Percentiles rank a stretch among this genome's conserved stretches.
phyloP scores from a whole-genome alignment of 1,140 invertebrate species.

The Leptopilina boulardi region DNA sequence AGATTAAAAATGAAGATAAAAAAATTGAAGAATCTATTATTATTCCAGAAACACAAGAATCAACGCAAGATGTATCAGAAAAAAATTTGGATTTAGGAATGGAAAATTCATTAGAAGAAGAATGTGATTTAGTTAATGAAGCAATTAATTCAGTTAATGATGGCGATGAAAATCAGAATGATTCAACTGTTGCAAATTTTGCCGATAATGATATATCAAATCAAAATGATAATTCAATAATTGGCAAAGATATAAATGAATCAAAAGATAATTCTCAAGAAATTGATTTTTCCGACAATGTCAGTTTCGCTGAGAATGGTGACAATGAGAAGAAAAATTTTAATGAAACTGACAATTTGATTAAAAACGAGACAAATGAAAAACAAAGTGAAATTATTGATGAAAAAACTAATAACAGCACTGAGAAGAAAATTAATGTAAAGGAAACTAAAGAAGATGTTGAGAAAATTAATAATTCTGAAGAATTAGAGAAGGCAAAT shows the following conservation, averaged over 20 bases:
- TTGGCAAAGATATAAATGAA: not conserved
- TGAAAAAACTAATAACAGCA: not conserved
- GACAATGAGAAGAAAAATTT: constrained; percentile 46
- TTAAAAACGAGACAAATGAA: not conserved
- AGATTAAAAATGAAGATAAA: constrained; percentile 37
- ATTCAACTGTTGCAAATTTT: not conserved
- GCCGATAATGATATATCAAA: not conserved
- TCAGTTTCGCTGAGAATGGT: not conserved
- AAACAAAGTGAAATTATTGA: not conserved
- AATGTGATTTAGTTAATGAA: constrained; percentile 11
- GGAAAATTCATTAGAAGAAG: not conserved
- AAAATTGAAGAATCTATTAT: constrained; percentile 27
- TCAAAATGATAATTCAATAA: constrained; percentile 9
- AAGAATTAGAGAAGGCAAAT: constrained; percentile 33
- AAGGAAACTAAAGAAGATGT: not conserved
- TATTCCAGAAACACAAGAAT: constrained; percentile 47
- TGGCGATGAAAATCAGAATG: not conserved
- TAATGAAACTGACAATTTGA: constrained; percentile 36
- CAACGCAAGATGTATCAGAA: not conserved
- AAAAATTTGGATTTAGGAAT: not conserved
- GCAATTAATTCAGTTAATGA: not conserved
- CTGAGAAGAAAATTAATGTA: too few relatives aligned
- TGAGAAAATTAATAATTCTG: not conserved
- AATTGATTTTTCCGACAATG: constrained; percentile 2
- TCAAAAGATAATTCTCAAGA: not conserved